Percentiles rank a stretch among this genome's conserved stretches.
phyloP scores from a whole-genome alignment of 2,797 vertebrate species.

The Centroberyx gerrardi region DNA sequence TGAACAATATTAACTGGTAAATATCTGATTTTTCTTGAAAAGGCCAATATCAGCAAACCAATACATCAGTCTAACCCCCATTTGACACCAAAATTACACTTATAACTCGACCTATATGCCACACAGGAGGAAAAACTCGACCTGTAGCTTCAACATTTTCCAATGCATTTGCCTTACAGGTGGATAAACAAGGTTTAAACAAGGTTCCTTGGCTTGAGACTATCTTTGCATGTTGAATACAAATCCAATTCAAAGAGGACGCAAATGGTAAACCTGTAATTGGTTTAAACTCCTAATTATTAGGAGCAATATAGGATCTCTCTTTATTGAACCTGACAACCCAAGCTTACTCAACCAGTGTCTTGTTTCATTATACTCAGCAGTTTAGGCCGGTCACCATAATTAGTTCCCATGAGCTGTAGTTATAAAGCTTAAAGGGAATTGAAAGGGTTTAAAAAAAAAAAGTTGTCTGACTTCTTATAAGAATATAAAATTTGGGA shows the following conservation, averaged over 20 bases:
- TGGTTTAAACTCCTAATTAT: constrained; percentile 70
- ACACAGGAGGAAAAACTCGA: no score
- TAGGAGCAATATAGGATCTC: constrained; percentile 63
- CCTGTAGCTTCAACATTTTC: no score
- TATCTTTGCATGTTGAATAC: background rate
- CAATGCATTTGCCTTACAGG: background rate
- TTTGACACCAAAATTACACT: no score
- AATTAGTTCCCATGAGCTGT: constrained; percentile 57
- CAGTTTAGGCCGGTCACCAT: constrained; percentile 55
- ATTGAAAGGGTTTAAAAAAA: constrained; percentile 17
- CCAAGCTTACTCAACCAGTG: constrained; percentile 68
- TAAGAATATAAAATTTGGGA: constrained; percentile 34
- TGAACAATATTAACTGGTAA: background rate
- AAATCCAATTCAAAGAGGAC: constrained; percentile 44
- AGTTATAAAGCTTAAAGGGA: constrained; percentile 31
- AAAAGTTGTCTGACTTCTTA: constrained; percentile 38
- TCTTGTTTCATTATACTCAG: constrained; percentile 81
- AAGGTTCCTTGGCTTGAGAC: background rate
- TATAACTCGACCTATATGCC: no score
- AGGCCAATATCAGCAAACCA: no score
- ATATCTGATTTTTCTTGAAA: background rate
- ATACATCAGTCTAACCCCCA: no score
- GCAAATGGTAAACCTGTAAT: constrained; percentile 68
- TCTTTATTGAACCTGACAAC: constrained; percentile 78
- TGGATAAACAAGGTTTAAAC: background rate